Evolutionary conservation across 2,888 invertebrate genomes (phyloP).

Genomic region (Lutraria lutraria): DNA sequence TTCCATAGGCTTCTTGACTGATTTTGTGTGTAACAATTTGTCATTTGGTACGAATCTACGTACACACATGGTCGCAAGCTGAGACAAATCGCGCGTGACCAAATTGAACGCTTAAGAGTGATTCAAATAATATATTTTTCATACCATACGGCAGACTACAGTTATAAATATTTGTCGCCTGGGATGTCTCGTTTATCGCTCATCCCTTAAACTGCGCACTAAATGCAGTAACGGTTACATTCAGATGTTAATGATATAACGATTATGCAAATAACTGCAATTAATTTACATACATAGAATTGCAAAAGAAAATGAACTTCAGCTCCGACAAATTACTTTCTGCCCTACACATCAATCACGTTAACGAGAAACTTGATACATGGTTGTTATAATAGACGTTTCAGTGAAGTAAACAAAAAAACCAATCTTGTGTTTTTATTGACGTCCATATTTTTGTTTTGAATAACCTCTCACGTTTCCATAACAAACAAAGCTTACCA

Average conservation of each 20-base stretch:
- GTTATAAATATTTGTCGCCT: background rate
- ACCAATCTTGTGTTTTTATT: too few species aligned
- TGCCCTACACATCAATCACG: background rate
- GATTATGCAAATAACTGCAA: background rate
- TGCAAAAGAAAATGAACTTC: background rate
- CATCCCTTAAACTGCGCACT: background rate
- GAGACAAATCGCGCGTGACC: conserved; percentile 1
- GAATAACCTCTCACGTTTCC: too few species aligned
- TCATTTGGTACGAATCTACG: background rate
- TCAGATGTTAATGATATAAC: background rate
- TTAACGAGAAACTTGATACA: background rate
- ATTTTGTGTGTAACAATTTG: background rate
- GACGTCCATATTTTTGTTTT: too few species aligned
- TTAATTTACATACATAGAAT: conserved; percentile 4
- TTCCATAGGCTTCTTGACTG: background rate
- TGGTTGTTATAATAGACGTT: too few species aligned
- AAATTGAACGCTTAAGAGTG: background rate
- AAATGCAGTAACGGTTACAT: background rate
- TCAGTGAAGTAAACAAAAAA: too few species aligned
- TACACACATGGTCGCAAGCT: background rate
- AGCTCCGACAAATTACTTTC: background rate
- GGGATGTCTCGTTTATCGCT: background rate
- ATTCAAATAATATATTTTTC: background rate
- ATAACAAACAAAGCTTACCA: too few species aligned
- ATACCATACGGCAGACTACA: background rate